phyloP scores from a whole-genome alignment of 1,140 invertebrate species.

The Hylyphantes graminicola region DNA sequence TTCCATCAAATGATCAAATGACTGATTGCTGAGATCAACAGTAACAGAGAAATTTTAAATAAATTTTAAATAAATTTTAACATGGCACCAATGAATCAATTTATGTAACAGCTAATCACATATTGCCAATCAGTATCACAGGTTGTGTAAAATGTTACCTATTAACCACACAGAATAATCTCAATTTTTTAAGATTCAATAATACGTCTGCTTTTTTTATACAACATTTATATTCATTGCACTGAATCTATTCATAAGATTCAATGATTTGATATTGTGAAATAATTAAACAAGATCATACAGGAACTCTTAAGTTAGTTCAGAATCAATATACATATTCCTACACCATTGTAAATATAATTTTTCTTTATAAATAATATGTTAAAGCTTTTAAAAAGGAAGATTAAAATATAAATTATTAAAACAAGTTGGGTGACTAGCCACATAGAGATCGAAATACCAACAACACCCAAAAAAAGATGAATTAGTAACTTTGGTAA shows the following conservation, averaged over 20 bases:
- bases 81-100: conserved; percentile 26
- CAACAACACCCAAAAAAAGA: background rate
- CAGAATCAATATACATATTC: background rate
- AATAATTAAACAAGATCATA: background rate
- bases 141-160: conserved; percentile 22
- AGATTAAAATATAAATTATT: no score
- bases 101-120: conserved; percentile 49
- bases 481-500: background rate
- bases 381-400: no score
- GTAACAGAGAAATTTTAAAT: background rate
- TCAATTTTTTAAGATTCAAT: conserved; percentile 3
- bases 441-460: background rate
- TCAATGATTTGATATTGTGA: conserved; percentile 18
- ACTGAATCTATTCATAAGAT: conserved; percentile 1
- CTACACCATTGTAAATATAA: no score
- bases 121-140: conserved; percentile 51
- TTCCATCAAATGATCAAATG: background rate
- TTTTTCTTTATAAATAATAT: no score
- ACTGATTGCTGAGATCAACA: background rate
- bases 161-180: conserved; percentile 7
- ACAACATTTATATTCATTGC: background rate
- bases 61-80: conserved; percentile 1
- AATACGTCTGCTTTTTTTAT: background rate
- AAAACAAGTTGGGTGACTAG: background rate
- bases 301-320: background rate